These are phyloP conservation scores for Pachymerium ferrugineum DNA, from an alignment of 2,888 invertebrate genomes.

Conservation along the genomic window DNA sequence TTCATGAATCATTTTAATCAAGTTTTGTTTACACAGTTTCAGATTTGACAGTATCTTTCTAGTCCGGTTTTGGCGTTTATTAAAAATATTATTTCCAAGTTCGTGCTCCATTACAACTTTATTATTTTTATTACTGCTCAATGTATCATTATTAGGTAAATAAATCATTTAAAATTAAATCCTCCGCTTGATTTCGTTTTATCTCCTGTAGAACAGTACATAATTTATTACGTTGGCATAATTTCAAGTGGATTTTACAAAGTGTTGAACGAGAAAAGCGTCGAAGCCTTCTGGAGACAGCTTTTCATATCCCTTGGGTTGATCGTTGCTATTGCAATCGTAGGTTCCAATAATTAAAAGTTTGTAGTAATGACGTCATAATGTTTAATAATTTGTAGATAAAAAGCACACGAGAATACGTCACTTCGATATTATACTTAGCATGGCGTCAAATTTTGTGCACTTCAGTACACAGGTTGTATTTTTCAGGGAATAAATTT, in stretches of 20 bases:
- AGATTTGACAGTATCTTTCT: background rate
- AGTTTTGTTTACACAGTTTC: background rate
- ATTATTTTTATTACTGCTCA: background rate
- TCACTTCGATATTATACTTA: background rate
- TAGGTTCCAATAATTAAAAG: too few species aligned
- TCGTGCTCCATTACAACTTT: background rate
- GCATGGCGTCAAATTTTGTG: background rate
- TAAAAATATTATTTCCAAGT: background rate
- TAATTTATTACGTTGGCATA: background rate
- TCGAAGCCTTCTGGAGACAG: background rate
- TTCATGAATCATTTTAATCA: background rate
- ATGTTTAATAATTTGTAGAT: background rate
- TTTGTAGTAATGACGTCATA: background rate
- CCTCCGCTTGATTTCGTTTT: background rate
- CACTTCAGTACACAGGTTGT: background rate
- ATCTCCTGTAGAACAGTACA: background rate
- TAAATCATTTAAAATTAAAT: background rate
- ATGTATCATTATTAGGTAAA: slow-evolving; percentile 1
- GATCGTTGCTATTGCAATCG: background rate
- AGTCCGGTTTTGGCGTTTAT: background rate
- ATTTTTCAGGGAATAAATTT: background rate
- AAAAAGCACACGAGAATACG: background rate
- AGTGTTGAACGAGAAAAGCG: background rate
- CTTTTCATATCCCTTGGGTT: background rate
- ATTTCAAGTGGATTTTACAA: slow-evolving; percentile 4